Evolutionary conservation across 2,797 vertebrate species (phyloP).

Genomic region (Anguilla obscura): DNA sequence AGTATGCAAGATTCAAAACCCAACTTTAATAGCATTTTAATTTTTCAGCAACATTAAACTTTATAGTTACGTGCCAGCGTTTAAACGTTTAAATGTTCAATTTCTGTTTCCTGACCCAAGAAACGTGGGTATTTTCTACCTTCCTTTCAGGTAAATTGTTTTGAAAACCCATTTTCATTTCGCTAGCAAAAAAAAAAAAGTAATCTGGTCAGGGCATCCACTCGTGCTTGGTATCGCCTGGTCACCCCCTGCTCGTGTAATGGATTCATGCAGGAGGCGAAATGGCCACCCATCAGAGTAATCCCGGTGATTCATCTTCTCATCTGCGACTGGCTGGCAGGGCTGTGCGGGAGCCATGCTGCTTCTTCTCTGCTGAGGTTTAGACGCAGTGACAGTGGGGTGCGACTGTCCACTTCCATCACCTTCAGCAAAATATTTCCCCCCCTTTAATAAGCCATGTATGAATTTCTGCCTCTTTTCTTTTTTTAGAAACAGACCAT

Average conservation of each 20-base stretch:
- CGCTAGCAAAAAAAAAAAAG: background rate
- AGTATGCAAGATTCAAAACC: background rate
- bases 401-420: background rate
- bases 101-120: background rate
- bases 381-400: slow-evolving; percentile 38
- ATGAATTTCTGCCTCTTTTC: background rate
- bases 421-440: background rate
- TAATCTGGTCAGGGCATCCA: slow-evolving; percentile 6
- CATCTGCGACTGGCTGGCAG: slow-evolving; percentile 58
- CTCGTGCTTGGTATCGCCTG: slow-evolving; percentile 56
- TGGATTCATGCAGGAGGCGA: slow-evolving; percentile 71
- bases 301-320: slow-evolving; percentile 68
- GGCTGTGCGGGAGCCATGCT: slow-evolving; percentile 51
- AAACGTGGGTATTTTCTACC: background rate
- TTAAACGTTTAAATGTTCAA: background rate
- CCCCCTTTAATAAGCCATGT: background rate
- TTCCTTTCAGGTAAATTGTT: background rate
- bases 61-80: background rate
- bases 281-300: slow-evolving; percentile 64
- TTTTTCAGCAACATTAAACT: background rate
- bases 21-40: background rate
- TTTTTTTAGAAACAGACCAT: background rate
- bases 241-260: slow-evolving; percentile 69
- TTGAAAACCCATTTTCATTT: background rate
- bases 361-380: slow-evolving; percentile 53